Evolutionary conservation across 2,888 invertebrate species (phyloP).

Genomic region (Ellobium chinense): DNA sequence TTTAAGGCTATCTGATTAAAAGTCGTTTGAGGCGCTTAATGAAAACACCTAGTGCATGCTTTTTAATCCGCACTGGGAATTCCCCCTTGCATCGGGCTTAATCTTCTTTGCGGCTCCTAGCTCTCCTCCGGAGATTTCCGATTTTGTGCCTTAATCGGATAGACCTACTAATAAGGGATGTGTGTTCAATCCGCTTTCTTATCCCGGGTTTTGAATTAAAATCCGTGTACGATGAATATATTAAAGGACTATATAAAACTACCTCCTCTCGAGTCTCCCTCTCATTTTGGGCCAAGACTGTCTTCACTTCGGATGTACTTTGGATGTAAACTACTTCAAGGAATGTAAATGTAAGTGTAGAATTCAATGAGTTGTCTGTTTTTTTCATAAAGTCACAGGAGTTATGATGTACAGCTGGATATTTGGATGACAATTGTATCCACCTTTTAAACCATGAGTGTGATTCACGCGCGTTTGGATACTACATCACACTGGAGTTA

Average conservation of each 20-base stretch:
- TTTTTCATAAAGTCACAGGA: too few relatives aligned
- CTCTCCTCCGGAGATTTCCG: slow-evolving; percentile 38
- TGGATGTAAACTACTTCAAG: too few relatives aligned
- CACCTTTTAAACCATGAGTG: too few relatives aligned
- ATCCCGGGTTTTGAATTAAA: slow-evolving; percentile 29
- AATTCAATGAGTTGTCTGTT: too few relatives aligned
- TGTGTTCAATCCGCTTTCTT: slow-evolving; percentile 26
- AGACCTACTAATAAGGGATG: slow-evolving; percentile 36
- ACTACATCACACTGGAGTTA: too few relatives aligned
- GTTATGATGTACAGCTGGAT: too few relatives aligned
- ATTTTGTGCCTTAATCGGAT: slow-evolving; percentile 39
- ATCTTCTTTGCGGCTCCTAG: slow-evolving; percentile 39
- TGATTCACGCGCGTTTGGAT: too few relatives aligned
- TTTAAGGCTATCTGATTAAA: background rate
- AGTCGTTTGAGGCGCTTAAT: slow-evolving; percentile 16
- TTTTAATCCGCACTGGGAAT: slow-evolving; percentile 15
- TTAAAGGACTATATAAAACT: slow-evolving; percentile 30
- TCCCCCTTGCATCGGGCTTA: slow-evolving; percentile 14
- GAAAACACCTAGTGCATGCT: slow-evolving; percentile 3
- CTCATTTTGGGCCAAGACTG: too few relatives aligned
- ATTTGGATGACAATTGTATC: too few relatives aligned
- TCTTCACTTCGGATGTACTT: too few relatives aligned
- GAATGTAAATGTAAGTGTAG: too few relatives aligned
- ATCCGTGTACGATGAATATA: slow-evolving; percentile 22
- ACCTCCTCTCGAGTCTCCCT: too few relatives aligned